A percentile compares a stretch with the other conserved stretches of the same genome.
Evolutionary conservation across 92 coral and sea anemone species (phyloP).

Genomic region (Montipora capitata): DNA sequence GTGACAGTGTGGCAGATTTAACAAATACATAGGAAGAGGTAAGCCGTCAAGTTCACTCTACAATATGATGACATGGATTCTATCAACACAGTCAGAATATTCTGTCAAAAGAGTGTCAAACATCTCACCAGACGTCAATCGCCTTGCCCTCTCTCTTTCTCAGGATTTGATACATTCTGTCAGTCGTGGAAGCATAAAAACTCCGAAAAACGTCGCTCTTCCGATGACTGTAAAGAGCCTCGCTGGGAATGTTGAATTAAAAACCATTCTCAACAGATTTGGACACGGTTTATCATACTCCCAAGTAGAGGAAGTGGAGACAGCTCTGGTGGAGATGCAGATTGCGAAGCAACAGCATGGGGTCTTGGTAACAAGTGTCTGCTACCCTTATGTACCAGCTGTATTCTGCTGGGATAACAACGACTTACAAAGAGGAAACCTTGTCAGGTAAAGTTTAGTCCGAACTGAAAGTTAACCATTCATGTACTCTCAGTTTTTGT

Average conservation of each 20-base stretch:
- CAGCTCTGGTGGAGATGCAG: slow-evolving; percentile 73
- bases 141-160: slow-evolving; percentile 62
- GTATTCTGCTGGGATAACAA: slow-evolving; percentile 85
- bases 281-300: slow-evolving; percentile 59
- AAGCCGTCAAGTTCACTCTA: slow-evolving; percentile 66
- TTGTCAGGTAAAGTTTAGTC: slow-evolving; percentile 50
- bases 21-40: slow-evolving; percentile 29
- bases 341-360: slow-evolving; percentile 66
- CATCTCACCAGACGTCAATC: slow-evolving; percentile 61
- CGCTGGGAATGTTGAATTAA: slow-evolving; percentile 68
- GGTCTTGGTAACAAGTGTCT: slow-evolving; percentile 58
- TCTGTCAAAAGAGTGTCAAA: slow-evolving; percentile 49
- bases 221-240: slow-evolving; percentile 80
- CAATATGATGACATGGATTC: slow-evolving; percentile 77
- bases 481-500: too few species aligned
- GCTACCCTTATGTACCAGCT: slow-evolving; percentile 62
- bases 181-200: slow-evolving; percentile 68
- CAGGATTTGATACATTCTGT: slow-evolving; percentile 66
- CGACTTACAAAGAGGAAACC: slow-evolving; percentile 79
- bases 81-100: slow-evolving; percentile 41
- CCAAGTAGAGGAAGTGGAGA: slow-evolving; percentile 80
- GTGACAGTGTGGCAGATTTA: slow-evolving; percentile 15
- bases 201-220: slow-evolving; percentile 78
- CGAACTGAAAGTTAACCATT: neutral
- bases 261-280: slow-evolving; percentile 74